Conservation (phyloP, 2,888 invertebrate species). For the Apamea sordens region DNA sequence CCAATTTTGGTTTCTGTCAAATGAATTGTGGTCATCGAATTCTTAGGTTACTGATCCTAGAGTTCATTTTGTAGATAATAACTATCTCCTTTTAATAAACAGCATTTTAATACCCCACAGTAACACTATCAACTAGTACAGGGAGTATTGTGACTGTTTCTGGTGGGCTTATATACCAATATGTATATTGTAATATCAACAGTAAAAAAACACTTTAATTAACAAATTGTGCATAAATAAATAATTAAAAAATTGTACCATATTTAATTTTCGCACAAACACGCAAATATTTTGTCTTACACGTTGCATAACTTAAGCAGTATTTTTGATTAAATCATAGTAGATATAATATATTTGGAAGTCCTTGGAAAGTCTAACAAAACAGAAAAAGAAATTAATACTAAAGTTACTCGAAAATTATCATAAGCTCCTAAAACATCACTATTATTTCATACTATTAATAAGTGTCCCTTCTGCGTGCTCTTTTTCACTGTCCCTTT, state of each 20-base stretch:
- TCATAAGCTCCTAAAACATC: too few relatives aligned
- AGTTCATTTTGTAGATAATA: not conserved
- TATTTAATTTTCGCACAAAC: not conserved
- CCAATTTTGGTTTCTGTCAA: not conserved
- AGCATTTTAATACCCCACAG: not conserved
- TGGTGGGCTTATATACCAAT: not conserved
- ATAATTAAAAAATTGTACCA: too few relatives aligned
- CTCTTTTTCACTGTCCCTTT: not conserved
- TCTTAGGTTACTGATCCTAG: not conserved
- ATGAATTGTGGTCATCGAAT: not conserved
- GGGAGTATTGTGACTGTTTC: not conserved
- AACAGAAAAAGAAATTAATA: not conserved
- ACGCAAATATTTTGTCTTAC: not conserved
- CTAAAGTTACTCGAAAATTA: not conserved
- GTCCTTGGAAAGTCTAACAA: not conserved
- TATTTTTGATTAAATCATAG: not conserved
- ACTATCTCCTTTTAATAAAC: not conserved
- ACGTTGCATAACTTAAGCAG: not conserved
- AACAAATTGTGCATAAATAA: not conserved
- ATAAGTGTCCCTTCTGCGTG: slow-evolving; percentile 15
- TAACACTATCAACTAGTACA: not conserved
- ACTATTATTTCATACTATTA: not conserved
- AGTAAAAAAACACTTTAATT: not conserved
- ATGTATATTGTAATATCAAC: not conserved
- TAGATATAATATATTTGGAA: not conserved